A percentile compares a stretch with the other conserved stretches of the same genome.
Evolutionary conservation across 1,140 invertebrate species (phyloP).

Genomic region (Panonychus citri): DNA sequence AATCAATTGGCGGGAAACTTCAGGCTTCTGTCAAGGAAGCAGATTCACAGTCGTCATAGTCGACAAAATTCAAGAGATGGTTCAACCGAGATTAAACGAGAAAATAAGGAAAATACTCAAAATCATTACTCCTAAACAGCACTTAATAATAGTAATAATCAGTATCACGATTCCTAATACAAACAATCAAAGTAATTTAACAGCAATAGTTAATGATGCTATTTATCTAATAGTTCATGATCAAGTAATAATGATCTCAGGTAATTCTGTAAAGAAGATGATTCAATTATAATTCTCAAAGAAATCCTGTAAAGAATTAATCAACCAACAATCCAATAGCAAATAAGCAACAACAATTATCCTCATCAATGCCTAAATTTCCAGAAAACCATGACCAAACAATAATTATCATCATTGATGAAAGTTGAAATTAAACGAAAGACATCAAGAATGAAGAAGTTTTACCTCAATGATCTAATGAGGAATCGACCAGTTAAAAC

Average conservation of each 20-base stretch:
- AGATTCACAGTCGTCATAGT: conserved; percentile 23
- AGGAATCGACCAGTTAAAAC: neutral
- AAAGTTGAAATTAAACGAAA: neutral
- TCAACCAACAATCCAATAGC: neutral
- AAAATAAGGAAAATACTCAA: neutral
- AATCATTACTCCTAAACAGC: neutral
- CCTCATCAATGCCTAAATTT: no score
- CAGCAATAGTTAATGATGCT: no score
- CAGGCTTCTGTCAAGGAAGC: no score
- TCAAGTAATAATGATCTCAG: neutral
- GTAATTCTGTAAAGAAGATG: neutral
- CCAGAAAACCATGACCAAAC: no score
- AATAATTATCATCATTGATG: no score
- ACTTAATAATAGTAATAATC: no score
- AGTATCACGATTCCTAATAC: no score
- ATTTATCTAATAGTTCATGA: no score
- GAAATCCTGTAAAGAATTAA: conserved; percentile 26
- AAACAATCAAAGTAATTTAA: no score
- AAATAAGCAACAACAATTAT: no score
- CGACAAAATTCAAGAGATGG: conserved; percentile 5
- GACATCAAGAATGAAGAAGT: neutral
- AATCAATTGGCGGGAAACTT: neutral
- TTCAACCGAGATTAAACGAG: neutral
- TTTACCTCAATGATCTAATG: neutral
- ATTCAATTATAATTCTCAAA: conserved; percentile 50